Evolutionary conservation across 2,113 vertebrate species (phyloP).

Genomic region (Recurvirostra avosetta): DNA sequence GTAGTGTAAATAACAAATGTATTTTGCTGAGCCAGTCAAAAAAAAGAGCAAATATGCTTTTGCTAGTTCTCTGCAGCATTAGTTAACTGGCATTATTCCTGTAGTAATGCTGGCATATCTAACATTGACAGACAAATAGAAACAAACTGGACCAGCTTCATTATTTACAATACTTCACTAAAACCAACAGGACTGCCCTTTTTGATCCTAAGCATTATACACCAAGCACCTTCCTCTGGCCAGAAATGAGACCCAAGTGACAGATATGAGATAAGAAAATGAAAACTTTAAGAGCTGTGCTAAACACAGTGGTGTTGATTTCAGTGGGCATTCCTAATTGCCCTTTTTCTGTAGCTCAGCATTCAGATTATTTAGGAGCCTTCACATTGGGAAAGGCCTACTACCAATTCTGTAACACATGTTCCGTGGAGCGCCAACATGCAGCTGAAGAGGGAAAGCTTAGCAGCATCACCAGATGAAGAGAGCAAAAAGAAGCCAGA

Average conservation of each 20-base stretch:
- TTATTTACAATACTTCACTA: not conserved
- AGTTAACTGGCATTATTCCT: constrained; percentile 16
- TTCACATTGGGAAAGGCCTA: not conserved
- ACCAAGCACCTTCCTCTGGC: not conserved
- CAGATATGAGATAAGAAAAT: not conserved
- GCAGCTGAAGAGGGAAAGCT: not conserved
- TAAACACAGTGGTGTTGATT: not conserved
- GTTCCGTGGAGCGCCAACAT: not conserved
- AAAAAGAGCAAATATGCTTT: not conserved
- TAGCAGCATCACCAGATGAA: not conserved
- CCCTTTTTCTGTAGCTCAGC: not conserved
- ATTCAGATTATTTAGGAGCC: not conserved
- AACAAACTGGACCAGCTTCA: not conserved
- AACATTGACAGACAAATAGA: not conserved
- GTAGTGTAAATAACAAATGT: not conserved
- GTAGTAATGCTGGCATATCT: not conserved
- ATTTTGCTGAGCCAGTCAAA: not conserved
- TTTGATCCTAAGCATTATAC: not conserved
- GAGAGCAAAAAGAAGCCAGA: not conserved
- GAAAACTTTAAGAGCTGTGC: not conserved
- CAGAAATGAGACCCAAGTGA: not conserved
- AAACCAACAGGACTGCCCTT: not conserved
- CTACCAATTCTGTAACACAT: not conserved
- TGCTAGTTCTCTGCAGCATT: not conserved
- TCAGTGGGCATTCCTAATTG: not conserved